phyloP scores from a whole-genome alignment of 2,797 vertebrate genomes.

The Enteromius mattozi region DNA sequence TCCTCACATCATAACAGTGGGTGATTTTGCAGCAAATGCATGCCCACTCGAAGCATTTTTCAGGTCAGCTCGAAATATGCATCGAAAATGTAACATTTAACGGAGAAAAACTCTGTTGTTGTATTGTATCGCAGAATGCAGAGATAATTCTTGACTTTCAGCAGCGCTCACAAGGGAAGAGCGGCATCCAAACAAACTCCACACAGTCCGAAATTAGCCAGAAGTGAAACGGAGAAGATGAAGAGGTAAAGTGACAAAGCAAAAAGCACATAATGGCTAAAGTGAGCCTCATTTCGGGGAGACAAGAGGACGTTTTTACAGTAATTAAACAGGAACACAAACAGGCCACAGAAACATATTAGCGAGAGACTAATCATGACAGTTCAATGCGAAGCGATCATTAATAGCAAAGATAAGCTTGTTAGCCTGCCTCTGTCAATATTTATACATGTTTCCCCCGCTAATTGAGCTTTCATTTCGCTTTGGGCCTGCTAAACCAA shows the following conservation, averaged over 20 bases:
- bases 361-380: conserved; percentile 21
- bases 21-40: conserved; percentile 62
- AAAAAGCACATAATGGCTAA: conserved; percentile 28
- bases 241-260: conserved; percentile 24
- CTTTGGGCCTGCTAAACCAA: conserved; percentile 12
- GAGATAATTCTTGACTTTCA: conserved; percentile 22
- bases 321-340: conserved; percentile 39
- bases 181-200: conserved; percentile 16
- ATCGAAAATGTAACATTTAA: conserved; percentile 60
- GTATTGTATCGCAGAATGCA: conserved; percentile 57
- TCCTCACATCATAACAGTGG: conserved; percentile 75
- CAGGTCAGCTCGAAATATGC: conserved; percentile 61
- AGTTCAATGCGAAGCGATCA: conserved; percentile 35
- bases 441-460: conserved; percentile 14
- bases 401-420: conserved; percentile 39
- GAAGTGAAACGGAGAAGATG: conserved; percentile 21
- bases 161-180: conserved; percentile 6
- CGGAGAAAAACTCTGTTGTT: conserved; percentile 26
- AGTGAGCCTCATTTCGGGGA: background rate
- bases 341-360: conserved; percentile 33
- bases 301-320: conserved; percentile 15
- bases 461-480: conserved; percentile 24
- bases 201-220: conserved; percentile 5
- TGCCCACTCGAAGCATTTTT: conserved; percentile 60
- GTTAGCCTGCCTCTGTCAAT: conserved; percentile 30